Evolutionary conservation across 2,797 vertebrate species (phyloP).

Genomic region (Peromyscus aztecus): DNA sequence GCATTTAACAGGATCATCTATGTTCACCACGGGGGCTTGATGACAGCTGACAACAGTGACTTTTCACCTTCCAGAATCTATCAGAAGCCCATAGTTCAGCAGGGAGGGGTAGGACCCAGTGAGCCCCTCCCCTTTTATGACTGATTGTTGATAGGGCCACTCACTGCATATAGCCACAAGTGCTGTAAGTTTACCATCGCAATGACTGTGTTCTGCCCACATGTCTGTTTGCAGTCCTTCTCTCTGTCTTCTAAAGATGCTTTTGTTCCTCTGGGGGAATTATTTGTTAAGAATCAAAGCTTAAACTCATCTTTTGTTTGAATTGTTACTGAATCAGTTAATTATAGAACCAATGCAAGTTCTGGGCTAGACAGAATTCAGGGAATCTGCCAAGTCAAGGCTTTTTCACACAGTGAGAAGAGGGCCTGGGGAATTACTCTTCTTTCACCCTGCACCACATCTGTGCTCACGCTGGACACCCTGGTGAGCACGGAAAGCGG

Average conservation of each 20-base stretch:
- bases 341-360: too few relatives aligned
- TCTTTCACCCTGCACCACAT: background rate
- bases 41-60: background rate
- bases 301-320: background rate
- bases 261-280: background rate
- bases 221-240: too few relatives aligned
- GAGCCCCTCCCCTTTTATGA: background rate
- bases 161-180: too few relatives aligned
- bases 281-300: background rate
- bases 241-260: background rate
- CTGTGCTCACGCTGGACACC: background rate
- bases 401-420: rapidly evolving
- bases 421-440: rapidly evolving
- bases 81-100: background rate
- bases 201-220: background rate
- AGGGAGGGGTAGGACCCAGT: background rate
- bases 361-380: background rate
- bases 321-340: background rate
- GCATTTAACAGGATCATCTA: background rate
- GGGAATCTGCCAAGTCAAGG: rapidly evolving
- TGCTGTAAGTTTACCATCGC: too few relatives aligned
- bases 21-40: background rate
- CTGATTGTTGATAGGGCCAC: background rate
- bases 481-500: background rate
- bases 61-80: background rate